Evolutionary conservation across 2,113 vertebrate species (phyloP), one percentile per base, ranked within the genome.

Genomic region (Saccopteryx leptura): DNA sequence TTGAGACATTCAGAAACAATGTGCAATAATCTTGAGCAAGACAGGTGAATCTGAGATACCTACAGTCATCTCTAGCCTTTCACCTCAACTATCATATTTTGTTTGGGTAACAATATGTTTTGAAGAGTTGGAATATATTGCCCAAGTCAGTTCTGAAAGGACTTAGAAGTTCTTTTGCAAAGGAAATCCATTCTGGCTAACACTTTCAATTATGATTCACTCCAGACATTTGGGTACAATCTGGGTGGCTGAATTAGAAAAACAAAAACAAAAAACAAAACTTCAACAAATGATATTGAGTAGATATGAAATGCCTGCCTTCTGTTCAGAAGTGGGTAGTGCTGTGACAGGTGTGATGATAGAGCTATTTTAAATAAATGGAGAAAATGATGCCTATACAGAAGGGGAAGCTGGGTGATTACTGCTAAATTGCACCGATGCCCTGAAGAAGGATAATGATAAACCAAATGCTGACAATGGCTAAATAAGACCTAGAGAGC

Each of bases 61-160:
- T 39, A 31, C 13, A 81, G 19, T 28, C 28, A 7, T 66, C 7
- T n/a, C 39, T 69, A 17, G 48, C 19, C 21, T 81, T 91, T 50
- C 31, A 48, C 18, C 39, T 58, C 33, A 60, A 63, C 68, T 60
- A 68, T 13, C 33, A 39, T 87, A 81, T 60, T 81, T 15, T 86
- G 28, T 48, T 56, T 72, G 17, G 6, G 24, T 48, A 87, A 50
- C 28, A n/a, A 26, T 48, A 58, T 14, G 33, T 74, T 48, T 60
- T 28, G 33, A 74, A 66, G 28, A 58, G 11, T 50, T 83, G 50
- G 31, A 18, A 46, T 56, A 91, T 26, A 91, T 81, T 17, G 33
- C n/a, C 58, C 39, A 87, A 91, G 33, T 91, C 23, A 58, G 18
- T 87, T 79, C n/a, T 79, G 65, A 72, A 86, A 85, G 56, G 13